Conservation (phyloP, 37 sponge, comb jelly and placozoan species). For the Oscarella lobularis region DNA sequence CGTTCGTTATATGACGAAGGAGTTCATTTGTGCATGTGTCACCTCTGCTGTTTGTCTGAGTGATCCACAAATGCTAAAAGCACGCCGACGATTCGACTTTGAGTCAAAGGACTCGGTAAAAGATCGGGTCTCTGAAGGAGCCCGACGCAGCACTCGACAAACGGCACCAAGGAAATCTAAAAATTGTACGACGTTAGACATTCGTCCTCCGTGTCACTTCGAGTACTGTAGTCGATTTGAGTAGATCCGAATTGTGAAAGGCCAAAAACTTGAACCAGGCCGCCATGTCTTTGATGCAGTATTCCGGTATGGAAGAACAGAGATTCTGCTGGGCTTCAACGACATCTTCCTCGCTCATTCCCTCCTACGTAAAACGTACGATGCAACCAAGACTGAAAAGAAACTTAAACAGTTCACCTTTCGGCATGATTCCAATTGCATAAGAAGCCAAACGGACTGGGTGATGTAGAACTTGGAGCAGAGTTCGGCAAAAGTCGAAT, state of each 20-base stretch:
- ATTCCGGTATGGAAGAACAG: slow-evolving; percentile 11
- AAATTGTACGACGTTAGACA: neutral
- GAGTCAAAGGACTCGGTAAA: slow-evolving; percentile 51
- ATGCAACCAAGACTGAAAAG: neutral
- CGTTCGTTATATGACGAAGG: too few species aligned
- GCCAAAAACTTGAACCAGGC: slow-evolving; percentile 56
- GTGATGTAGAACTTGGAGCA: slow-evolving; percentile 68
- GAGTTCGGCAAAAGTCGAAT: slow-evolving; percentile 43
- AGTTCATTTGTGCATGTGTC: too few species aligned
- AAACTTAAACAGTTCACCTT: slow-evolving; percentile 15
- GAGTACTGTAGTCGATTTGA: slow-evolving; percentile 1
- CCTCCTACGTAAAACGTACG: neutral
- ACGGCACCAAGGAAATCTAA: slow-evolving; percentile 39
- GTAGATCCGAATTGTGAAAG: slow-evolving; percentile 18
- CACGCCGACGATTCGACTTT: slow-evolving; percentile 47
- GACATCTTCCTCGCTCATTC: slow-evolving; percentile 2
- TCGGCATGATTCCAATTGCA: slow-evolving; percentile 28
- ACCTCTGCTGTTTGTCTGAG: slow-evolving; percentile 21
- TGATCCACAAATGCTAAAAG: slow-evolving; percentile 44
- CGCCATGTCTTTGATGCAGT: slow-evolving; percentile 54
- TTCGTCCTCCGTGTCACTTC: too few species aligned
- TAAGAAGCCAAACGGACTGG: slow-evolving; percentile 48
- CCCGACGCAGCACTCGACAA: slow-evolving; percentile 66
- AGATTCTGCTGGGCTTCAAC: neutral
- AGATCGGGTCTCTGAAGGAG: slow-evolving; percentile 62